Evolutionary conservation across 2,113 vertebrate genomes (phyloP), one percentile per base, ranked within the genome.

Genomic region (Solea solea): DNA sequence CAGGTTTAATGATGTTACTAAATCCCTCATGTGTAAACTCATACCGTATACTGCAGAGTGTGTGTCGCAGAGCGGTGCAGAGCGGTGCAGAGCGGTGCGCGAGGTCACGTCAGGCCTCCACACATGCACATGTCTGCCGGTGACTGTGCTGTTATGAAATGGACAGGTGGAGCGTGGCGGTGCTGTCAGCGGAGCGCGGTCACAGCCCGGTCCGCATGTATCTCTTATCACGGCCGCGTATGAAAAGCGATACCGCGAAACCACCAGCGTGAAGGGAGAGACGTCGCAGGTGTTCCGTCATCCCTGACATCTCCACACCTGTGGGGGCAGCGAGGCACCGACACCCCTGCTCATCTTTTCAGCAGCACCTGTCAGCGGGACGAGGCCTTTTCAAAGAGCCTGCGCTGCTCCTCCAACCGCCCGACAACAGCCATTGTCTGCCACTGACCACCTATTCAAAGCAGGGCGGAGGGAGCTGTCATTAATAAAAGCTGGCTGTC

Each of bases 261-360:
- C 56, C 81, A 65, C 10, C 40, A 55, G 74, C 72, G 68, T 76
- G 73, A 81, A 75, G 75, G 55, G 44, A 21, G 2, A 46, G 48
- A 42, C 25, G 16, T 64, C 14, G 46, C 85, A 81, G 86, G 80
- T 85, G 88, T 57, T 53, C 72, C 69, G 64, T 62, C 70, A 71
- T 49, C 46, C 73, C 73, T 69, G 81, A 85, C 74, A 64, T 80
- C 74, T 69, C 51, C 80, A 84, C 87, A 91, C 86, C 86, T 87
- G 89, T 9, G 39, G 53, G 82, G 62, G 40, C 69, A 7, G 46
- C 39, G 21, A 76, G 60, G 73, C 66, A 63, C 9, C 46, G 41
- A 71, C 76, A 67, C 76, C 50, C 21, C 80, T 51, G 61, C 84
- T 60, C 76, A 2, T 63, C 65, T 42, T 82, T 64, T 78, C 76